Conservation (phyloP, 2,888 invertebrate species). For the Liposcelis brunnea region DNA sequence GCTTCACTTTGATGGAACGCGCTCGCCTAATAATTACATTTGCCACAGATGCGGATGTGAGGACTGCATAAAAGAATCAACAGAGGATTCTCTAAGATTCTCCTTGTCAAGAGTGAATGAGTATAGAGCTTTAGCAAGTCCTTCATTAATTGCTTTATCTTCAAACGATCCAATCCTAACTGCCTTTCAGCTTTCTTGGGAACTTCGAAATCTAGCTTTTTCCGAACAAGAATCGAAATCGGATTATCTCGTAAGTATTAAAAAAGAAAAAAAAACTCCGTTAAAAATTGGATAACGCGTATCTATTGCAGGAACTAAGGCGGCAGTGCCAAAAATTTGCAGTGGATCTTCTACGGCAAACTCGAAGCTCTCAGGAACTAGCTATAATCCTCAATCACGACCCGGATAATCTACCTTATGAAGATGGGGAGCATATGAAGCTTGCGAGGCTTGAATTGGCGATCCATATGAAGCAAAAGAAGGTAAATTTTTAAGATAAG, state of each 20-base stretch:
- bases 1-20: no score
- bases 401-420: constrained; percentile 49
- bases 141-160: constrained; percentile 83
- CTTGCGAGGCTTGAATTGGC: constrained; percentile 76
- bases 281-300: no score
- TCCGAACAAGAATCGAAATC: constrained; percentile 86
- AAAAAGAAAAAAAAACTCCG: neutral
- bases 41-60: constrained; percentile 67
- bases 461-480: constrained; percentile 87
- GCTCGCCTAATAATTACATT: no score
- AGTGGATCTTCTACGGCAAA: constrained; percentile 77
- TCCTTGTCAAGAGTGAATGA: constrained; percentile 82
- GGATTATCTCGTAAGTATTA: constrained; percentile 49
- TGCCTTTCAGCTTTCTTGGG: constrained; percentile 91
- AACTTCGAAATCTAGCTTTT: constrained; percentile 70
- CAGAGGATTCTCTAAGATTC: constrained; percentile 44
- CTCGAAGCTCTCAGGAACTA: constrained; percentile 79
- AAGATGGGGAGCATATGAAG: constrained; percentile 67
- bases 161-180: constrained; percentile 85
- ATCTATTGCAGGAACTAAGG: constrained; percentile 47
- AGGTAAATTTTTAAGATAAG: no score
- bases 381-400: constrained; percentile 89
- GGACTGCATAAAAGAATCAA: constrained; percentile 59
- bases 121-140: constrained; percentile 80
- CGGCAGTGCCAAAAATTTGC: constrained; percentile 79